Evolutionary conservation across 1,140 invertebrate genomes (phyloP), one percentile per base, ranked within the genome.

Genomic region (Globodera ellingtonae): DNA sequence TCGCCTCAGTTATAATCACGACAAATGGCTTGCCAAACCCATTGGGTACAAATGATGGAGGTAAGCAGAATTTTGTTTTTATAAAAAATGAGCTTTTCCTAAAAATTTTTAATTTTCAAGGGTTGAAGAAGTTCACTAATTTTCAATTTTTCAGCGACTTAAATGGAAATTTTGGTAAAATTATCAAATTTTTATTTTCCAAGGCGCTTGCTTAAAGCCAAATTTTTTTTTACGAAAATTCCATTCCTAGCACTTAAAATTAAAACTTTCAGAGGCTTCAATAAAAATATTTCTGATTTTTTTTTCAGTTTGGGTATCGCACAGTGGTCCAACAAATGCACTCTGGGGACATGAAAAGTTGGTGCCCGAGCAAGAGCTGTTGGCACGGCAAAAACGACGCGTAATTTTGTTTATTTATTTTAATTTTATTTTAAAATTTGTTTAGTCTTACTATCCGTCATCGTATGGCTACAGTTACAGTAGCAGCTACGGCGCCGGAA

Each of bases 251-350:
- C 35, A 0, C 35, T 35, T 35, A 35, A 35, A 35, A 35, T 35
- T 35, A 2, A 35, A 1, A 2, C 35, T 35, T 35, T 35, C 35
- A 35, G 35, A 3, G 3, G 35, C 35, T 35, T 35, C 35, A 65
- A 65, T 15, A 65, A 65, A 24, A 15, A 65, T 65, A 15, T 65
- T 3, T 62, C n/a, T 13, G 1, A 70, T 70, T n/a, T n/a, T 35
- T 47, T 44, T 70, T 70, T 35, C 35, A 70, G 67, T 70, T 18
- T 47, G 67, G 59, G 78, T 80, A 76, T 87, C 86, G 24, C 86
- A 87, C 72, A 82, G 78, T 67, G 85, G 85, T 18, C 86, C 86
- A 48, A 82, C 79, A 8, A 86, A 87, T 71, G 81, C 75, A 3
- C 67, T 85, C 3, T 85, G 72, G 24, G 83, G 83, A 10, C 84